Conservation (phyloP, 2,113 vertebrate species). For the Mirza zaza region DNA sequence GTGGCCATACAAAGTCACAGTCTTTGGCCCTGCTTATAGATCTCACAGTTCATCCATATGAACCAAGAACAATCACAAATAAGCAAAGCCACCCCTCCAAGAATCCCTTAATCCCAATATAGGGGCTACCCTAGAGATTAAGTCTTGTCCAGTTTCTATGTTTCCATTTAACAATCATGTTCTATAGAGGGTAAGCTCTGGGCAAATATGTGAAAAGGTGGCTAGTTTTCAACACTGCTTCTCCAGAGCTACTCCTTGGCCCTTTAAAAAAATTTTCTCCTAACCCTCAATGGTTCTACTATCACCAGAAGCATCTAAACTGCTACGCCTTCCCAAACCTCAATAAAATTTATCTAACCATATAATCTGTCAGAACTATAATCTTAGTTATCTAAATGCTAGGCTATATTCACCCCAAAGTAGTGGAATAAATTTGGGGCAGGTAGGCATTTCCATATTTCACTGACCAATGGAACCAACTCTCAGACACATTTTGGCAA, state of each 20-base stretch:
- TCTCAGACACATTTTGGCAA: not conserved
- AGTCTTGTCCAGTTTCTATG: not conserved
- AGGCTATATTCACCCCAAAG: not conserved
- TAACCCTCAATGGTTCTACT: not conserved
- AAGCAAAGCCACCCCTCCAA: not conserved
- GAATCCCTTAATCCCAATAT: not conserved
- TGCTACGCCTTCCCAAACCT: not conserved
- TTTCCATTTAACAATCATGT: not conserved
- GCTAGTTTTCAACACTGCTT: not conserved
- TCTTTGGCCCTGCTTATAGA: not conserved
- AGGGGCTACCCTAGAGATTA: rapidly evolving
- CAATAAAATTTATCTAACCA: not conserved
- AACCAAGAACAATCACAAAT: not conserved
- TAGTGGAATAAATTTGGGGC: not conserved
- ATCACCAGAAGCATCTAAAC: not conserved
- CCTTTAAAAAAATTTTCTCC: not conserved
- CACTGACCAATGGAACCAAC: not conserved
- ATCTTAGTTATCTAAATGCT: not conserved
- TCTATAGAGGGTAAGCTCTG: not conserved
- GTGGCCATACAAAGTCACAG: not conserved
- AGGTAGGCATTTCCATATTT: not conserved
- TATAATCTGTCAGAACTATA: not conserved
- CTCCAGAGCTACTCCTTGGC: not conserved
- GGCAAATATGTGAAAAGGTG: not conserved
- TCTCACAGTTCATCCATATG: not conserved